Evolutionary conservation across 2,113 vertebrate species (phyloP).

Genomic region (Eptatretus burgeri): DNA sequence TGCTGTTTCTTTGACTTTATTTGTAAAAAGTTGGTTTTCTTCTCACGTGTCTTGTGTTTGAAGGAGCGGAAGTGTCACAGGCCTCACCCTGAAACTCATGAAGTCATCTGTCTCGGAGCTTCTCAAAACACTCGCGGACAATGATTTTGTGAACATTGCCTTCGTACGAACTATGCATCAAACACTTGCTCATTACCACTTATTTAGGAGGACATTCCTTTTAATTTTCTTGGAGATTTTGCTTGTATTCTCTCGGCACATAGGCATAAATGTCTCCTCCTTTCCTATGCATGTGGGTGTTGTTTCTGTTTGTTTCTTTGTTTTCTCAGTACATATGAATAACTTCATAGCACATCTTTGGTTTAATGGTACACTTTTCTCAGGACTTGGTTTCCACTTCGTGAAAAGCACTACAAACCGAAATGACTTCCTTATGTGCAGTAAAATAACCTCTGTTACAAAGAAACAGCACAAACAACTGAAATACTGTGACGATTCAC

Average conservation of each 20-base stretch:
- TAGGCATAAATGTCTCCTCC: not conserved
- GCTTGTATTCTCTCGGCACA: not conserved
- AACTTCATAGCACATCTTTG: not conserved
- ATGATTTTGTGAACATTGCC: conserved; percentile 95
- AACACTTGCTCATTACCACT: not conserved
- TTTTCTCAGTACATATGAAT: not conserved
- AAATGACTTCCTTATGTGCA: no score
- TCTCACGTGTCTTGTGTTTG: not conserved
- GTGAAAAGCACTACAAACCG: no score
- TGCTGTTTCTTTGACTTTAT: not conserved
- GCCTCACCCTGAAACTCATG: conserved; percentile 72
- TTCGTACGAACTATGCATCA: conserved; percentile 36
- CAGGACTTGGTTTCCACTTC: not conserved
- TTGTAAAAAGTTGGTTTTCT: not conserved
- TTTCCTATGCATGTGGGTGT: not conserved
- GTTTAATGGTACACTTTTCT: not conserved
- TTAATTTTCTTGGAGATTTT: not conserved
- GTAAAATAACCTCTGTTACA: no score
- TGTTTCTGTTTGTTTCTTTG: not conserved
- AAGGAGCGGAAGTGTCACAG: conserved; percentile 85
- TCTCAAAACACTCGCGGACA: conserved; percentile 83
- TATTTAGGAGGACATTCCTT: not conserved
- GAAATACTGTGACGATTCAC: conserved; percentile 8
- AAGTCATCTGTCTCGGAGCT: conserved; percentile 79
- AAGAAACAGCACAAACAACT: no score